Evolutionary conservation across 2,113 vertebrate species (phyloP), one percentile per base, ranked within the genome.

Genomic region (Cyphomyrus plagiostoma): DNA sequence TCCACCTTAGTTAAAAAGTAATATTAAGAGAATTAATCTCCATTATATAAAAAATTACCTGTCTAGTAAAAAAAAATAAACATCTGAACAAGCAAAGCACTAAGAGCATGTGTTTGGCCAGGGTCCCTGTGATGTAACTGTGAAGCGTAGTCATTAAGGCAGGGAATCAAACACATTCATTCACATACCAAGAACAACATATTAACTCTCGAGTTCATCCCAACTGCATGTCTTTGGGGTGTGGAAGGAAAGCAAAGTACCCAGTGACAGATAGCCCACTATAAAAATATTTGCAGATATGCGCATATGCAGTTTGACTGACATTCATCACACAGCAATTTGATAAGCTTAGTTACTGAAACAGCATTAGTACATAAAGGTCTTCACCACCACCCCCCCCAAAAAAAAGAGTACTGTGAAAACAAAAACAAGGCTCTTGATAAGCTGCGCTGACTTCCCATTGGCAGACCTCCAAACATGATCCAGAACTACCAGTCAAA

Each of bases 401-500:
- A 62, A 66, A 11, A 70, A 11, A 26, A 3, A 11, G 1, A 4
- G 23, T 3, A 6, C 10, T 30, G 62, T 11, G 10, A 13, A 70
- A 70, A 30, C 23, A 66, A 26, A 70, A 26, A 30, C 10, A 70
- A 26, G 62, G 26, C 17, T 80, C 74, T 19, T 80, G 5, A 39
- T 80, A 84, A 23, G 42, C 82, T 84, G 23, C 3, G 19, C 39
- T 11, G 82, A 84, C 82, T 48, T 84, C 82, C 82, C 0, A 4
- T 45, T 52, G 85, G 85, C 85, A 53, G 49, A 87, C 30, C 13
- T 56, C 85, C 85, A 52, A 53, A 17, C 2, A 19, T 15, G 49
- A 53, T 17, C 85, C 50, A 53, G 85, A 87, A 87, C 50, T 30
- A 53, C 85, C 49, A 50, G 85, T 53, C n/a, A 87, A 30, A 87